Base-by-base conservation (phyloP, 2,888 invertebrate genomes). In the Melanargia galathea region DNA sequence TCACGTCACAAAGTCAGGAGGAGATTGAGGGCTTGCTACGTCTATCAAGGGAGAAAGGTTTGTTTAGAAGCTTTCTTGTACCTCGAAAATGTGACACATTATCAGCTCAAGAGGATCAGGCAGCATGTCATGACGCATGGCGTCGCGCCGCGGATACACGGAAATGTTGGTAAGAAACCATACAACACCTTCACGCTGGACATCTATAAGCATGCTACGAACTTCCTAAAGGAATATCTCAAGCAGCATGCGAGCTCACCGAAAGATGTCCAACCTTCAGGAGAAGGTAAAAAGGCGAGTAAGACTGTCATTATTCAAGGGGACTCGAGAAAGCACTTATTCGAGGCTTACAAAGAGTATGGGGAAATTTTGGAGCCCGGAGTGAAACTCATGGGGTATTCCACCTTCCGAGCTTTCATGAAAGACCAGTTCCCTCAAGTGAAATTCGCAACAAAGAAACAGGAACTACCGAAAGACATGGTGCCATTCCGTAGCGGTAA, bases 401-500 rank as follows among this genome's bases (percentile, higher is more conserved):
- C 95, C 1, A 95, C 95, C 10, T 96, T 96, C 85, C 90, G 95
- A 67, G 94, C 95, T 73, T 96, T 96, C 77, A 95, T 96, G 94
- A 95, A 95, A 78, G 95, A 95, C 73, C 96, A 96, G 77, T 96
- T 96, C 81, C 95, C 96, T 0, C 94, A 95, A 73, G 94, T 95
- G 4, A 95, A 94, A 77, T 95, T 95, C 76, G 94, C 94, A 66
- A 93, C 93, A 0, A 94, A 93, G 74, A 92, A 90, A 70, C 87
- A 90, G 67, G 89, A 92, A 61, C 70, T 90, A 60, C 84, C 88
- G 4, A 92, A 92, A 73, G 91, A 92, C 22, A 80, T 89, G 81
- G 85, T 91, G 61, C 92, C 92, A 3, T 92, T 92, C 82, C 90
- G 92, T 60, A 92, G 92, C 66, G 92, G 92, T n/a, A 92, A 92